Evolutionary conservation across 2,113 vertebrate species (phyloP), one percentile per base, ranked within the genome.

Genomic region (Falco punctatus): DNA sequence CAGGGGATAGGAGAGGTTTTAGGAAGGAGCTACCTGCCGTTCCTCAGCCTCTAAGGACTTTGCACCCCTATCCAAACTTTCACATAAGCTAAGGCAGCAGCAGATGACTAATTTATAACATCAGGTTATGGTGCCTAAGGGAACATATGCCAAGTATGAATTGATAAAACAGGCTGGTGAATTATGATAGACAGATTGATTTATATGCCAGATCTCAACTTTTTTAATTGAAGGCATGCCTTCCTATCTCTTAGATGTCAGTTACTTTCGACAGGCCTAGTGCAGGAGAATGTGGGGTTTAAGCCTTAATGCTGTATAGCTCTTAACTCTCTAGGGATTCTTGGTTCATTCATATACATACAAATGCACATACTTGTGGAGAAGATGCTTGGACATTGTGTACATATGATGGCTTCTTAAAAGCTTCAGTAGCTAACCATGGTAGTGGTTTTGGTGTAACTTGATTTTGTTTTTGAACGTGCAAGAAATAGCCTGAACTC

Each of bases 91-190:
- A 58, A 51, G 35, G 62, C 84, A 82, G 89, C 73, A 90, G 77
- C 86, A 75, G 80, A n/a, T 87, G 94, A 94, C 73, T 65, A 75
- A 95, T 92, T 75, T 84, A 54, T 69, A 81, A 1, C 69, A 42
- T 69, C 54, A 48, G 81, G 70, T 75, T 87, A 11, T 65, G 73
- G 61, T 87, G 78, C 94, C 91, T 75, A 3, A 77, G 91, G 93
- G 91, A 95, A 59, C 84, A 35, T 33, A 66, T 2, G 32, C 81
- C 92, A 62, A 77, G 42, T 59, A 51, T 4, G 81, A 66, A 46
- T 38, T 92, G 89, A 52, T 92, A 66, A 88, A 82, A 74, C 79
- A 81, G 71, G 51, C 75, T 81, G 88, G 55, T 90, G 92, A 94
- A 51, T 93, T 62, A 86, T 62, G 67, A 86, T 79, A 94, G 89